Conservation (phyloP, 2,113 vertebrate species). For the Bettongia penicillata region DNA sequence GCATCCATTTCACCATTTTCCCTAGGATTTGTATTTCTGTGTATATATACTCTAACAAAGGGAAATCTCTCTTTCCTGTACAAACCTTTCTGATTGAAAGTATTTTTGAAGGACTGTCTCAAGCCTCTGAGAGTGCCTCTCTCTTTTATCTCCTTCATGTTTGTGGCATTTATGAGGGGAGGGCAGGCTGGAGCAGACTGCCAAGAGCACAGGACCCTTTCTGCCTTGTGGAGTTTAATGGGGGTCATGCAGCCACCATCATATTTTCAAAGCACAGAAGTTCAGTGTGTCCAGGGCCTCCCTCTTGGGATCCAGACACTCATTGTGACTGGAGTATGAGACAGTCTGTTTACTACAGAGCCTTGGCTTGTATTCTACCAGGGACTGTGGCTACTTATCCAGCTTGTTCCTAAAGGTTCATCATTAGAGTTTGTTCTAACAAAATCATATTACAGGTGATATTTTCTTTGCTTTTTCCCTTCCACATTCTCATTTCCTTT, state of each 20-base stretch:
- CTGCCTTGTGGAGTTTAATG: background rate
- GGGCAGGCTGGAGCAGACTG: conserved; percentile 21
- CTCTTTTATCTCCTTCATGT: conserved; percentile 61
- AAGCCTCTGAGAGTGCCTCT: conserved; percentile 28
- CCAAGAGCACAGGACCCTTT: conserved; percentile 12
- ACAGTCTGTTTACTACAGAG: background rate
- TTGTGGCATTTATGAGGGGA: conserved; percentile 45
- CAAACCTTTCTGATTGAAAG: conserved; percentile 12
- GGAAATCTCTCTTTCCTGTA: conserved; percentile 13
- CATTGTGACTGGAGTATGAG: background rate
- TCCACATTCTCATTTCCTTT: background rate
- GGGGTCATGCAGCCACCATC: background rate
- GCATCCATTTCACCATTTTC: background rate
- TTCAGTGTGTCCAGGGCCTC: accelerated
- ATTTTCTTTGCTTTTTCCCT: background rate
- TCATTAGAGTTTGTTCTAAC: background rate
- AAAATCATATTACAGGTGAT: background rate
- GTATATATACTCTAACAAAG: background rate
- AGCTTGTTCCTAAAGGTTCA: background rate
- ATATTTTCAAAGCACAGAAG: conserved; percentile 5
- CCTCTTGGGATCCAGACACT: background rate
- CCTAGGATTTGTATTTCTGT: background rate
- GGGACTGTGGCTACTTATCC: background rate
- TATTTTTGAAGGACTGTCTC: conserved; percentile 52
- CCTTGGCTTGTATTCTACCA: background rate